Evolutionary conservation across 2,797 vertebrate genomes (phyloP), one percentile per base, ranked within the genome.

Genomic region (Pantherophis alleghaniensis): DNA sequence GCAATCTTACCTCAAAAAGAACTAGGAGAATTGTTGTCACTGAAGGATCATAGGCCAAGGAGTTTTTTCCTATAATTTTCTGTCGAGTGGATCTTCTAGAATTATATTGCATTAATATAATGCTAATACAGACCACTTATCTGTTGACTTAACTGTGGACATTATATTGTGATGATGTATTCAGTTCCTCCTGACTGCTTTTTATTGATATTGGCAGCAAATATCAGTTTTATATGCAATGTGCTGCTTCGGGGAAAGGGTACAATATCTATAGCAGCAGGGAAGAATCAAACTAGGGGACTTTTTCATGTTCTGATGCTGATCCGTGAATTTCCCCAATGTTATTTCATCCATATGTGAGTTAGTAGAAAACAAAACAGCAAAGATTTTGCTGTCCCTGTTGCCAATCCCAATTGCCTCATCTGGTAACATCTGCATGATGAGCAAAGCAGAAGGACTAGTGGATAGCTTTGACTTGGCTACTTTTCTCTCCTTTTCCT

Each of bases 1-100:
- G 20, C 91, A 91, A 93, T 13, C 37, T 90, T 92, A 94, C 32
- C 32, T 37, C 28, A 66, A 93, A 13, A 3, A 2, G 69, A 95
- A 92, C 37, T 86, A 32, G 16, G 59, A 91, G 11, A 60, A 42
- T 53, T 87, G 63, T 57, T 57, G 92, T 37, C 2, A 42, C 47
- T 55, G 11, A 60, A 1, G 20, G 22, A 0, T 56, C 32, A 66
- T 92, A 93, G 93, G 89, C 26, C 92, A 93, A 69, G 32, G 18
- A 42, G 0, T 47, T 83, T 47, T 83, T 83, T 18, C 0, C 37
- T 24, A 83, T 83, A 83, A 47, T 83, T 83, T 83, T 83, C 74
- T 83, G 37, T 83, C 5, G 20, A 2, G 20, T 83, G 9, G 20
- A 47, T 47, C 37, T 47, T 83, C 9, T 83, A 11, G 74, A 22